Evolutionary conservation across 64 coral and sea anemone species (phyloP).

Genomic region (Montipora foliosa): DNA sequence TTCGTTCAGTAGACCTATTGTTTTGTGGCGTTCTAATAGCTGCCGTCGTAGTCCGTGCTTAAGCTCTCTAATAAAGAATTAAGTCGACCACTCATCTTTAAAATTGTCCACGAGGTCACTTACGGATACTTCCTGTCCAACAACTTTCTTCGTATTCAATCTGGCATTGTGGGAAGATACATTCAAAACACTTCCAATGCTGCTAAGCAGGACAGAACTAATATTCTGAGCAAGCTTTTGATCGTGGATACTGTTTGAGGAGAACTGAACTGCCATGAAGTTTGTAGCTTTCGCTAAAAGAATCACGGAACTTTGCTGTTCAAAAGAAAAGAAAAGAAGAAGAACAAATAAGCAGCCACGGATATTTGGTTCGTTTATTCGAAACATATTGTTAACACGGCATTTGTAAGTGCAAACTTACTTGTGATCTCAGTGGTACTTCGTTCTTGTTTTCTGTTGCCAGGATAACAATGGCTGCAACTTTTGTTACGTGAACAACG

Average conservation of each 20-base stretch:
- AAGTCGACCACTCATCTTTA: no score
- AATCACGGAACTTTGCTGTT: not conserved
- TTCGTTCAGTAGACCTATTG: no score
- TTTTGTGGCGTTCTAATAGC: no score
- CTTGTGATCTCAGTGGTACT: not conserved
- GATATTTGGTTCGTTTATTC: no score
- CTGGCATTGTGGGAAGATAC: not conserved
- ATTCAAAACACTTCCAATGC: constrained; percentile 10
- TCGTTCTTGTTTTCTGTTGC: constrained; percentile 8
- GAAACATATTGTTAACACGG: no score
- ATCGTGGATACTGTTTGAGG: constrained; percentile 21
- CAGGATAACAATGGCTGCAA: constrained; percentile 23
- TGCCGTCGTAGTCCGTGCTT: no score
- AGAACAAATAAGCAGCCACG: no score
- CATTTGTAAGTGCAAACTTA: not conserved
- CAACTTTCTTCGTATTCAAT: not conserved
- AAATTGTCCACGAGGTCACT: not conserved
- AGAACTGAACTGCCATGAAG: not conserved
- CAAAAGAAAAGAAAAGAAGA: not conserved
- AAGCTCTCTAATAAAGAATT: no score
- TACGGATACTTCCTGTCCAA: not conserved
- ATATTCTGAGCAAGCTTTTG: constrained; percentile 13
- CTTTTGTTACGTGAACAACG: constrained; percentile 30
- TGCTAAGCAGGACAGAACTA: not conserved
- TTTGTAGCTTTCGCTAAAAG: not conserved